Conservation (phyloP, 2,797 vertebrate genomes). For the Erithacus rubecula region DNA sequence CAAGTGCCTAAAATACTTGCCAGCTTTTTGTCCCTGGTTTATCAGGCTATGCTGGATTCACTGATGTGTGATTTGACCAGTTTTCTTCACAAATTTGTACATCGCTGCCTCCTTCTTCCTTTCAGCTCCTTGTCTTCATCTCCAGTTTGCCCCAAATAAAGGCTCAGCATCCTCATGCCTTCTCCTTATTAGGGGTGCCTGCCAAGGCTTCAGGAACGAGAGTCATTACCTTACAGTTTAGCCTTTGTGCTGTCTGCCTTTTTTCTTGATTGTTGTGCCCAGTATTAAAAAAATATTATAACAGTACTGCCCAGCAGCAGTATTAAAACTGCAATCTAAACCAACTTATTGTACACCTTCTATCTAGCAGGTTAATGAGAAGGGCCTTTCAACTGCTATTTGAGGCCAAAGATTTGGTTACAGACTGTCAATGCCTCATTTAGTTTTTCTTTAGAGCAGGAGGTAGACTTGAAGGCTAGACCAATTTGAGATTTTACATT, state of each 20-base stretch:
- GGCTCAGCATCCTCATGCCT: neutral
- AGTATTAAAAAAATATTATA: too few species aligned
- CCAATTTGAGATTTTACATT: neutral
- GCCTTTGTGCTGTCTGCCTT: neutral
- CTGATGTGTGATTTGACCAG: neutral
- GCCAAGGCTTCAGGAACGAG: neutral
- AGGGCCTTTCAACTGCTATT: neutral
- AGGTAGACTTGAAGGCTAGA: neutral
- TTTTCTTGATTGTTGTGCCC: neutral
- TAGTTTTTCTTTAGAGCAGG: neutral
- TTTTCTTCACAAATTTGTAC: neutral
- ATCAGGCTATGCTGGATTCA: neutral
- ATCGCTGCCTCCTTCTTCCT: neutral
- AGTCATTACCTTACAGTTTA: neutral
- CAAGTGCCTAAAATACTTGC: neutral
- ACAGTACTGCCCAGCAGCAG: neutral
- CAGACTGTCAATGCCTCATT: neutral
- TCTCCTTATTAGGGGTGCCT: accelerated
- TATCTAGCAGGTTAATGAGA: neutral
- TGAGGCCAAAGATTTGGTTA: neutral
- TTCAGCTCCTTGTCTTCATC: neutral
- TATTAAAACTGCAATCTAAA: neutral
- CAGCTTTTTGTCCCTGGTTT: neutral
- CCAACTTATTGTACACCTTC: neutral
- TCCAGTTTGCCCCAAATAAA: neutral